Base-by-base conservation (phyloP, 2,888 invertebrate species). In the Bruchidius siliquastri region DNA sequence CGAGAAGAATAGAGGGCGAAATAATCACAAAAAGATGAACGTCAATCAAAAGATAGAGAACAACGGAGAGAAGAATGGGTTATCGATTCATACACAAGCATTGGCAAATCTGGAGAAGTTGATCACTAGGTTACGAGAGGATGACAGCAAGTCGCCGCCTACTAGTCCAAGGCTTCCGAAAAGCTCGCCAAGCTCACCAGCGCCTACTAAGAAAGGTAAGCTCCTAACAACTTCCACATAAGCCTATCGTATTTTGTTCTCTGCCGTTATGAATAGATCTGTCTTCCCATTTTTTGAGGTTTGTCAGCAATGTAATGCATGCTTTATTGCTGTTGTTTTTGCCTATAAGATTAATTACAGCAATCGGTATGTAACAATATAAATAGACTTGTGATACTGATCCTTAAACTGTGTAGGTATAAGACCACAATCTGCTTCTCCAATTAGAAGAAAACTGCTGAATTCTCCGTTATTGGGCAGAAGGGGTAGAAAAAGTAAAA, bases 401-500 rank as follows among this genome's bases (percentile, higher is more conserved):
- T n/a, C n/a, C n/a, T n/a, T n/a, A n/a, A n/a, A n/a, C 22, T 69
- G 21, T 69, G 18, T 21, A 86, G 86, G 89, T 77, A 92, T 92
- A 82, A 88, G 94, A 72, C 93, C 94, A 79, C 92, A 94, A 80
- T 94, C 93, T 70, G 92, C 93, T 10, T 95, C 95, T 30, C 94
- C 95, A 2, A 94, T 95, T 79, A 90, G 93, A 79, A 89, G 89
- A 79, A 92, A 94, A 84, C 89, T 96, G 73, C 89, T 96, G 71
- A 96, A 96, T 85, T 95, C 95, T 0, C 96, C 97, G 2, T 87
- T 96, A 72, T 87, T 97, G 72, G 93, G 92, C 81, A 90, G 96
- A 76, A 89, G 91, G 75, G 90, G 92, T 80, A 89, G 93, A 74
- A 94, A 93, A 84, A 93, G 92, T 84, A 92, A 92, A 80, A 91